Conservation (phyloP, 23 tunicate species). For the Phallusia fumigata region DNA sequence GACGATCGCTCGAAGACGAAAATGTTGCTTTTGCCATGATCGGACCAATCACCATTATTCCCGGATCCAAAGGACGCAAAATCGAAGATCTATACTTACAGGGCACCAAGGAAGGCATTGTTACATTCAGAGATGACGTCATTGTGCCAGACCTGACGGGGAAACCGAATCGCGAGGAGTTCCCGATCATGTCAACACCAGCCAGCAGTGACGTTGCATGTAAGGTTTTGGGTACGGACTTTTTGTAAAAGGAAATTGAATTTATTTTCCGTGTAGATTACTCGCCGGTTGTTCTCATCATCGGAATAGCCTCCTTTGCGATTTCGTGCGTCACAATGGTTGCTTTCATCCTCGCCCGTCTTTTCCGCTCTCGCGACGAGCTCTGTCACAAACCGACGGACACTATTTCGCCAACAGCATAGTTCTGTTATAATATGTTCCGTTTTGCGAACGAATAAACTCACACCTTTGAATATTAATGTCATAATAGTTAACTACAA, state of each 20-base stretch:
- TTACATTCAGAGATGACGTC: not conserved
- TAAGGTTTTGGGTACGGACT: not conserved
- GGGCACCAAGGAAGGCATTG: not conserved
- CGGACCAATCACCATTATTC: not conserved
- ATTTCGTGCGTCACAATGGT: not conserved
- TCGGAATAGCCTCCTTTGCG: not conserved
- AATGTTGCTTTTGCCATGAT: not conserved
- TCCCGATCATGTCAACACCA: not conserved
- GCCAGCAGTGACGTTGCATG: not conserved
- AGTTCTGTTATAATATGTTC: not conserved
- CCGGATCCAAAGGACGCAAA: constrained; percentile 1
- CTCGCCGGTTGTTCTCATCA: not conserved
- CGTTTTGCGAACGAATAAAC: no score
- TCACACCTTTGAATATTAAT: no score
- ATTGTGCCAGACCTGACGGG: not conserved
- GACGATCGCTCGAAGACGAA: not conserved
- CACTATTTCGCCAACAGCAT: not conserved
- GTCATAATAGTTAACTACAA: no score
- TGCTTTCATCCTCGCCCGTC: not conserved
- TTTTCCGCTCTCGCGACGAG: not conserved
- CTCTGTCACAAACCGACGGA: not conserved
- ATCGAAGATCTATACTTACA: not conserved
- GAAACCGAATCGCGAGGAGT: not conserved
- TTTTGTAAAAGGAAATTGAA: not conserved
- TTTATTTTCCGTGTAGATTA: not conserved